Evolutionary conservation across 2,113 vertebrate species (phyloP), one percentile per base, ranked within the genome.

Genomic region (Scytalopus superciliaris): DNA sequence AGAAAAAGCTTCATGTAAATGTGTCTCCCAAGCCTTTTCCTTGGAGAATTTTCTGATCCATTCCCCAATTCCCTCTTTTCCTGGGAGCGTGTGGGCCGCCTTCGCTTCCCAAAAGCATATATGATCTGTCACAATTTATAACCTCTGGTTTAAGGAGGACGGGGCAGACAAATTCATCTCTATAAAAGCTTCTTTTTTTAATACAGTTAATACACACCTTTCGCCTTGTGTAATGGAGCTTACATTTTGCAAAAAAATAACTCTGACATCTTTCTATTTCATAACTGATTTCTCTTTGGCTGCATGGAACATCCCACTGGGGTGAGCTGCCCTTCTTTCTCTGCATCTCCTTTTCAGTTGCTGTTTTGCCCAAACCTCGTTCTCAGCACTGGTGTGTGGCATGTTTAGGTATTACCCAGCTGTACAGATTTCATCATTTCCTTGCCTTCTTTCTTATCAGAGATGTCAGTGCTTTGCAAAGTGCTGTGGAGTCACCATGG

Each of bases 151-250:
- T 69, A 40, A 57, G 6, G 77, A 76, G 87, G 53, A 94, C 3
- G 4, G 70, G 83, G 35, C 82, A 90, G 94, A 74, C 17, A 22
- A 92, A 96, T 96, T 74, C 57, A 88, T 94, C 95, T 94, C 89
- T 90, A 69, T 75, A 96, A 96, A 96, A 91, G 78, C 79, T 94
- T 37, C 40, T 52, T 84, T 70, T 93, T 92, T 94, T 63, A 84
- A 95, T 86, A 53, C 50, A 7, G 68, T 78, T 94, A 81, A 77
- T 79, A 40, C 1, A 1, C 39, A 66, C 92, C 89, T 96, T 94
- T 96, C 1, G 16, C 92, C 95, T 94, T 78, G 84, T 91, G 78
- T 92, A 96, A 95, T 89, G 84, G 80, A 81, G 79, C 93, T 93
- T 95, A 35, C 3, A 3, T 60, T 60, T 76, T 60, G 24, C 62